Percentiles rank a stretch among this genome's conserved stretches.
These are phyloP conservation scores for Drosophila mercatorum DNA, from an alignment of 2,888 invertebrate species.

Conservation along the genomic window DNA sequence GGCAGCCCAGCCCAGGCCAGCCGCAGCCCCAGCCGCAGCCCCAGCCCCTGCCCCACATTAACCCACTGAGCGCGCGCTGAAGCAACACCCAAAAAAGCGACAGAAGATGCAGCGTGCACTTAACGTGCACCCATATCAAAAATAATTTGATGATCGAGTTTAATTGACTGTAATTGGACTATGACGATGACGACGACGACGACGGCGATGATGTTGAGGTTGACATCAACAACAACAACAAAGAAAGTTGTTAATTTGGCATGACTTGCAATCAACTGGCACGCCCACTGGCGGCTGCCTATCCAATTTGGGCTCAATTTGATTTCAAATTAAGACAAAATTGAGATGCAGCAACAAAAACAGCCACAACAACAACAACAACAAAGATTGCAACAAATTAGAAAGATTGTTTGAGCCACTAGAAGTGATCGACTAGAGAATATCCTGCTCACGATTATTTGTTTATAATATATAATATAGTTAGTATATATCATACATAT, in stretches of 20 bases:
- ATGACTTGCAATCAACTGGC: slow-evolving; percentile 25
- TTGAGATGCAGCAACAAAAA: slow-evolving; percentile 10
- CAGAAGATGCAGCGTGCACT: slow-evolving; percentile 31
- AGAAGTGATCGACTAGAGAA: background rate
- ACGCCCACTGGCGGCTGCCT: slow-evolving; percentile 25
- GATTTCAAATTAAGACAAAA: slow-evolving; percentile 69
- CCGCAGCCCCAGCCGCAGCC: slow-evolving; percentile 7
- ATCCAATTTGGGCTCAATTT: slow-evolving; percentile 50
- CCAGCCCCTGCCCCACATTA: slow-evolving; percentile 9
- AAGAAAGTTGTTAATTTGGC: slow-evolving; percentile 29
- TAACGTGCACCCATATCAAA: slow-evolving; percentile 50
- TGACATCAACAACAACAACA: slow-evolving; percentile 11
- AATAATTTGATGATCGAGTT: slow-evolving; percentile 60
- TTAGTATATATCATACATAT: too few species aligned
- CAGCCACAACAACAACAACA: background rate
- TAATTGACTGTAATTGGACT: slow-evolving; percentile 77
- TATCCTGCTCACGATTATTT: slow-evolving; percentile 2
- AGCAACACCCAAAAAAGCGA: slow-evolving; percentile 17
- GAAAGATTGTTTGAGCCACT: background rate
- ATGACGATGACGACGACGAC: slow-evolving; percentile 52
- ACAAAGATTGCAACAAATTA: slow-evolving; percentile 4
- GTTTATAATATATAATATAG: too few species aligned
- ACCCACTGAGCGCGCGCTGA: background rate
- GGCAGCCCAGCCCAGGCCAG: background rate
- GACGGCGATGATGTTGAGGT: slow-evolving; percentile 8